Percentiles rank a stretch among this genome's conserved stretches.
Evolutionary conservation across 2,113 vertebrate genomes (phyloP).

Genomic region (Psilopsiagon aurifrons): DNA sequence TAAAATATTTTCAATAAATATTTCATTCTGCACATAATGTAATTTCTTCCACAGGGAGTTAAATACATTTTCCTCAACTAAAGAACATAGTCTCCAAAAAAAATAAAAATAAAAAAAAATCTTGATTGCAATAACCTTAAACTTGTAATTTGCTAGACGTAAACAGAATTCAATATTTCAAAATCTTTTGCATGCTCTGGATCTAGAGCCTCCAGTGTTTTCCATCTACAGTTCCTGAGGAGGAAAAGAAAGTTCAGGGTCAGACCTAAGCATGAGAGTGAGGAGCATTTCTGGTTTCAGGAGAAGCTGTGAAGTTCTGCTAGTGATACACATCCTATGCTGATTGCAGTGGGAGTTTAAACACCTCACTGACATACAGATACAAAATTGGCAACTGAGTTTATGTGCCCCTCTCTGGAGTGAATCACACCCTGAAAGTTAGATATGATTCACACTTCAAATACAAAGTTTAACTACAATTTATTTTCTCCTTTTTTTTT

Average conservation of each 20-base stretch:
- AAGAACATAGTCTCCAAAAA: neutral
- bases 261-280: neutral
- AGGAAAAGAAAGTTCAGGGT: neutral
- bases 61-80: neutral
- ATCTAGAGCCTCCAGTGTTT: neutral
- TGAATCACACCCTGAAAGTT: neutral
- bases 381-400: neutral
- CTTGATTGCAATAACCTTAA: neutral
- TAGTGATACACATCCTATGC: neutral
- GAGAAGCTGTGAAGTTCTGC: neutral
- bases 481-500: neutral
- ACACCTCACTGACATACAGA: neutral
- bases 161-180: neutral
- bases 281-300: neutral
- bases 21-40: neutral
- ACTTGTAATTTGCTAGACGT: neutral
- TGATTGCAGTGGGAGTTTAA: neutral
- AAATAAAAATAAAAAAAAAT: neutral
- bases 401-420: neutral
- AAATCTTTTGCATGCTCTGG: neutral
- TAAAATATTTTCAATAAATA: neutral
- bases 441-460: neutral
- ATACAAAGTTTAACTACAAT: neutral
- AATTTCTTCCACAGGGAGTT: neutral
- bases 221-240: neutral